Conservation (phyloP, 2,113 vertebrate species). For the Plestiodon gilberti region DNA sequence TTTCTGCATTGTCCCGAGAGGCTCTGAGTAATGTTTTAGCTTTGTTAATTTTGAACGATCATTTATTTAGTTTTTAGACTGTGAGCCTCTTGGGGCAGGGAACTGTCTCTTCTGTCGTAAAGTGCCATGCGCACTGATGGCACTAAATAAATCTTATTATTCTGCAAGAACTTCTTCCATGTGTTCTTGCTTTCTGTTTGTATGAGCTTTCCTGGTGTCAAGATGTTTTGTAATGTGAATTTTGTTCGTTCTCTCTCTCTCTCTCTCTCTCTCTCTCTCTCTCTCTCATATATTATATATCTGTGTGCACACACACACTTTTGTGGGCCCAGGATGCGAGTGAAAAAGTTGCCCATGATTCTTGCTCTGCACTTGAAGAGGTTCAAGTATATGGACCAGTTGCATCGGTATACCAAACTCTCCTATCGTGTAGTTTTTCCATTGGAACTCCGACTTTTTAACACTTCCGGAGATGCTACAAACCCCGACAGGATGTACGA, state of each 20-base stretch:
- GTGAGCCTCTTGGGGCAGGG: too few species aligned
- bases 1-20: background rate
- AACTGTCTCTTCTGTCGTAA: too few species aligned
- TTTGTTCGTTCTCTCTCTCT: too few species aligned
- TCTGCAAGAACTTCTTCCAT: background rate
- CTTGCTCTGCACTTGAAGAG: constrained; percentile 91
- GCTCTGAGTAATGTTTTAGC: background rate
- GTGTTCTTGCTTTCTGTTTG: fast-evolving
- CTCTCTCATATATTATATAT: background rate
- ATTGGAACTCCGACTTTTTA: constrained; percentile 91
- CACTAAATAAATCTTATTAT: too few species aligned
- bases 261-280: too few species aligned
- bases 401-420: constrained; percentile 94
- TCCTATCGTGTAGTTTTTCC: constrained; percentile 94
- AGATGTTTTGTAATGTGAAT: background rate
- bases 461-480: constrained; percentile 93
- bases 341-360: constrained; percentile 94
- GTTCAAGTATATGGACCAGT: constrained; percentile 96
- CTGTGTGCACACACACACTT: too few species aligned
- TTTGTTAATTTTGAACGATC: background rate
- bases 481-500: constrained; percentile 93
- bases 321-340: constrained; percentile 81
- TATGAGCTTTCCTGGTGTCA: fast-evolving
- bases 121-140: too few species aligned
- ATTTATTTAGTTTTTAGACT: too few species aligned